phyloP scores from a whole-genome alignment of 2,888 invertebrate genomes.

The Pomacea canaliculata region DNA sequence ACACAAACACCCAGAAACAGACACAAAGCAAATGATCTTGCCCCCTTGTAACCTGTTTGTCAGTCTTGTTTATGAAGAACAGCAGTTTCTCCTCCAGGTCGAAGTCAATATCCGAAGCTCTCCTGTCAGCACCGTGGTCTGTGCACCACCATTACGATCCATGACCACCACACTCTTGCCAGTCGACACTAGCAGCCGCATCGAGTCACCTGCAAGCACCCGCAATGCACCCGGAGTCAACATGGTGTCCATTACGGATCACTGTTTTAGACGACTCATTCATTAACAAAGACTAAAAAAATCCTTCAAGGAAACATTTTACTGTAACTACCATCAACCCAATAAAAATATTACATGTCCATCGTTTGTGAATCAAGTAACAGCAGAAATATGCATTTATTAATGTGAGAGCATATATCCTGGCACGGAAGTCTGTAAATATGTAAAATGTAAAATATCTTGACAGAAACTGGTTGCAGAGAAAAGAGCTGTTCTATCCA shows the following conservation, averaged over 20 bases:
- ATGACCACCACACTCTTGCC: slow-evolving; percentile 46
- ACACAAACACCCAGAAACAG: too few relatives aligned
- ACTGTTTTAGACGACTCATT: slow-evolving; percentile 79
- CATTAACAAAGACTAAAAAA: slow-evolving; percentile 42
- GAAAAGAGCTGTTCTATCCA: too few relatives aligned
- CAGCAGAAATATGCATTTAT: too few relatives aligned
- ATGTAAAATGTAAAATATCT: too few relatives aligned
- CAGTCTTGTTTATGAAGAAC: slow-evolving; percentile 55
- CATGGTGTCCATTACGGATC: slow-evolving; percentile 61
- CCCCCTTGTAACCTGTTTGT: slow-evolving; percentile 44
- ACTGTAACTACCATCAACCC: too few relatives aligned
- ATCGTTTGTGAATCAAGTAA: too few relatives aligned
- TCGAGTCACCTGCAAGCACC: slow-evolving; percentile 37
- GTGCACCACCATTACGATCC: slow-evolving; percentile 42
- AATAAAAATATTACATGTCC: too few relatives aligned
- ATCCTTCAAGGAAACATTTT: too few relatives aligned
- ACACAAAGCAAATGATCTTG: too few relatives aligned
- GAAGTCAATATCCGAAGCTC: slow-evolving; percentile 51
- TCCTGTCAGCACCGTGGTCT: slow-evolving; percentile 32
- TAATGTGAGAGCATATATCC: too few relatives aligned
- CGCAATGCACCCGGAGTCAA: slow-evolving; percentile 21
- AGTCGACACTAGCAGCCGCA: slow-evolving; percentile 48
- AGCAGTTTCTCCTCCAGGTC: slow-evolving; percentile 45
- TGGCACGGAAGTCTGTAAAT: too few relatives aligned
- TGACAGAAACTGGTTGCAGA: too few relatives aligned